phyloP scores from a whole-genome alignment of 1,140 invertebrate species.

The Drosophila nigromelanica region DNA sequence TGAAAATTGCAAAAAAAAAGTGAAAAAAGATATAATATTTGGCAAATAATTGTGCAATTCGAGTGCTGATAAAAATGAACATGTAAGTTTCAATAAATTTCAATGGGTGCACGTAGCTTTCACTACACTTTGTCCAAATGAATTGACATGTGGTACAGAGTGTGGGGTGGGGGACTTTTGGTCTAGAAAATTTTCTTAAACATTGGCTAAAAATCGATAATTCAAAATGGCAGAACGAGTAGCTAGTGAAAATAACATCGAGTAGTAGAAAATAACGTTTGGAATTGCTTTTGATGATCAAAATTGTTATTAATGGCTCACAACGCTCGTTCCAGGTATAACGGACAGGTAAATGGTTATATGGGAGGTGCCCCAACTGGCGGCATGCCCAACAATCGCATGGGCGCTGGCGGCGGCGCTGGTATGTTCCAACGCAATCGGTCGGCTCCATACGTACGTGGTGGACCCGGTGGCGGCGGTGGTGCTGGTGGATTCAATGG shows the following conservation, averaged over 20 bases:
- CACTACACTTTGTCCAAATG: neutral
- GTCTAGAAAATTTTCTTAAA: conserved; percentile 21
- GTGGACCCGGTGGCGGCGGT: conserved; percentile 47
- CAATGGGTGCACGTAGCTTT: neutral
- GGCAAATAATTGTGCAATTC: conserved; percentile 47
- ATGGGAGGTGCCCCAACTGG: conserved; percentile 52
- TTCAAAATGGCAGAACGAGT: conserved; percentile 69
- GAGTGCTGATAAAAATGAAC: conserved; percentile 49
- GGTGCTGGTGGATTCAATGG: conserved; percentile 34
- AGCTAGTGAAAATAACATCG: conserved; percentile 65
- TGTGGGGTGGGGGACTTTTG: neutral
- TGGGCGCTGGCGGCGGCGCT: conserved; percentile 60
- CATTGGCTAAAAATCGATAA: conserved; percentile 71
- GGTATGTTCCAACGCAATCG: conserved; percentile 74
- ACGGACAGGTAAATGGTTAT: conserved; percentile 70
- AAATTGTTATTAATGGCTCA: conserved; percentile 66
- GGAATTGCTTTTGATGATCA: conserved; percentile 52
- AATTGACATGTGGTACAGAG: conserved; percentile 14
- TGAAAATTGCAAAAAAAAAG: conserved; percentile 67
- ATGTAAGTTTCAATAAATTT: conserved; percentile 45
- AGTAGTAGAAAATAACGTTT: conserved; percentile 52
- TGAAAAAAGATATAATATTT: conserved; percentile 46
- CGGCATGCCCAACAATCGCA: conserved; percentile 71
- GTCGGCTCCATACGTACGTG: conserved; percentile 62
- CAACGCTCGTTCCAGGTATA: conserved; percentile 67